Evolutionary conservation across 2,113 vertebrate genomes (phyloP).

Genomic region (Ceyx melanurus): DNA sequence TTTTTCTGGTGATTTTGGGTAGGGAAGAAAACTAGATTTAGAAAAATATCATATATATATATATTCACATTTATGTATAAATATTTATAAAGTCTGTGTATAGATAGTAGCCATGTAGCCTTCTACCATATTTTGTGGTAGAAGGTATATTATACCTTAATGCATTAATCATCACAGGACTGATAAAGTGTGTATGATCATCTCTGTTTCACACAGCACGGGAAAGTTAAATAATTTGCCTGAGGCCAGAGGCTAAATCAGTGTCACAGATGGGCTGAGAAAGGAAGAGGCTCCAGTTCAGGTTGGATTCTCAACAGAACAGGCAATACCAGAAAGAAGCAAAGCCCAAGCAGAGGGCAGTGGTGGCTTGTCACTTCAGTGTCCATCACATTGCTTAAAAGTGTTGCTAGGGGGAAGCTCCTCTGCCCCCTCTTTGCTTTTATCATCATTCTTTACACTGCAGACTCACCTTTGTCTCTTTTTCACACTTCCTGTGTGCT

Average conservation of each 20-base stretch:
- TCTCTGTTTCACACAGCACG: not conserved
- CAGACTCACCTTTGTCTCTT: not conserved
- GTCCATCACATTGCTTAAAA: not conserved
- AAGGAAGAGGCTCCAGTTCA: not conserved
- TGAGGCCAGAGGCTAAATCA: not conserved
- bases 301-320: not conserved
- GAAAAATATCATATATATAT: not conserved
- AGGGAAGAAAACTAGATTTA: not conserved
- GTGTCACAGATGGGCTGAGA: not conserved
- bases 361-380: not conserved
- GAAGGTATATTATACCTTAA: not conserved
- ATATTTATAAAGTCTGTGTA: not conserved
- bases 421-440: not conserved
- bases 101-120: not conserved
- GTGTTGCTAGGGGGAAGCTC: not conserved
- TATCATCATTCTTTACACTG: not conserved
- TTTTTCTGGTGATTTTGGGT: not conserved
- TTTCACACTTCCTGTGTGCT: not conserved
- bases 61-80: not conserved
- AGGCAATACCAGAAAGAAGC: not conserved
- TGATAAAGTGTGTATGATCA: not conserved
- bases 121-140: not conserved
- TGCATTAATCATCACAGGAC: not conserved
- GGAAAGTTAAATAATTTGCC: constrained; percentile 7
- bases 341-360: not conserved